Percentiles rank a stretch among this genome's conserved stretches.
These are phyloP conservation scores for Drosophila colorata DNA, from an alignment of 2,888 invertebrate species.

Conservation along the genomic window DNA sequence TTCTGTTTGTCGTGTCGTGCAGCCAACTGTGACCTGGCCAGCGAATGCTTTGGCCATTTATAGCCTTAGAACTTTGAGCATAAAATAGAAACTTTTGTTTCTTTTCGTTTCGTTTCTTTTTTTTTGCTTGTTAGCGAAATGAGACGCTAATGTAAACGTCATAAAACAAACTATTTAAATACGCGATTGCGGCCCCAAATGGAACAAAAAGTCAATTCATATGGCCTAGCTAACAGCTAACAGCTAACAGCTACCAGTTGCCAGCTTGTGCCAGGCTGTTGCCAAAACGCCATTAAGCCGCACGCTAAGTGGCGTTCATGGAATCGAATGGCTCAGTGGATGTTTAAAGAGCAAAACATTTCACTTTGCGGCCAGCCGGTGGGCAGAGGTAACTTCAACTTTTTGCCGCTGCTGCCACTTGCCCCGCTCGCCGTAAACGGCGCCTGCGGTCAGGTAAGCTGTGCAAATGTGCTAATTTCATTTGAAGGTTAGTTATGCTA, in stretches of 20 bases:
- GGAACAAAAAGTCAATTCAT: conserved; percentile 78
- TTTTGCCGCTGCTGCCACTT: conserved; percentile 1
- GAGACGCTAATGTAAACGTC: conserved; percentile 82
- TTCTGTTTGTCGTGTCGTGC: conserved; percentile 31
- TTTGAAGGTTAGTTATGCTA: conserved; percentile 80
- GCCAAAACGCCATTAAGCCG: conserved; percentile 57
- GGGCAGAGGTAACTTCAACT: conserved; percentile 26
- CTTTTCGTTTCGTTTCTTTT: too few relatives aligned
- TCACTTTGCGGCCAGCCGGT: conserved; percentile 52
- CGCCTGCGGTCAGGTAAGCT: conserved; percentile 77
- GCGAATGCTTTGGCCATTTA: conserved; percentile 64
- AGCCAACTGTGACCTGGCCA: conserved; percentile 71
- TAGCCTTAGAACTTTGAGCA: conserved; percentile 78
- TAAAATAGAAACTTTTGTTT: conserved; percentile 80
- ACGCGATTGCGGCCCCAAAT: conserved; percentile 60
- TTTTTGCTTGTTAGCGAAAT: conserved; percentile 77
- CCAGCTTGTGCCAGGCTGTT: conserved; percentile 22
- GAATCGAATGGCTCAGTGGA: conserved; percentile 71
- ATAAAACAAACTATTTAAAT: conserved; percentile 81
- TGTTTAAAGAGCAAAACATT: conserved; percentile 79
- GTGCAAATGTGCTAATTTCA: conserved; percentile 78
- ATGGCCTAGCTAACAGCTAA: conserved; percentile 31
- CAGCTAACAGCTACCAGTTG: conserved; percentile 16
- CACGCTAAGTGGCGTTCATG: conserved; percentile 80
- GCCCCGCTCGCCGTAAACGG: neutral